Conservation (phyloP, 2,113 vertebrate species). For the Elachura formosa region DNA sequence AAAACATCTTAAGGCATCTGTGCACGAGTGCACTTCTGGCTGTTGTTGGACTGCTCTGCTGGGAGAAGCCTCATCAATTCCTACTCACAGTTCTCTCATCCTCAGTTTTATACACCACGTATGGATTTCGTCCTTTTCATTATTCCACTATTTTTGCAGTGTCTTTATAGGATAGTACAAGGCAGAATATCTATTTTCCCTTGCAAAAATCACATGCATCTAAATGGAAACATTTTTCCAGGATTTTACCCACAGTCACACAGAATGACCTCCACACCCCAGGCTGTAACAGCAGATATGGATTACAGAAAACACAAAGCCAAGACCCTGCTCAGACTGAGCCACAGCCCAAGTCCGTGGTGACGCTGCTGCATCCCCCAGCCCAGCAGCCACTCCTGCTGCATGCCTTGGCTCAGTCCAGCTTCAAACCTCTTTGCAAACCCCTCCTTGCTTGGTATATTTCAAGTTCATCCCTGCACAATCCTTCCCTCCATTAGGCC, state of each 20-base stretch:
- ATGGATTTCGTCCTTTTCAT: background rate
- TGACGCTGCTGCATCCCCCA: background rate
- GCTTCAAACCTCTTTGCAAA: background rate
- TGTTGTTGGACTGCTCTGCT: background rate
- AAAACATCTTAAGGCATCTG: background rate
- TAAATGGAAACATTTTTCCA: background rate
- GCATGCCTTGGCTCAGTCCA: background rate
- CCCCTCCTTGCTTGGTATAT: background rate
- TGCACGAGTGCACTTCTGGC: background rate
- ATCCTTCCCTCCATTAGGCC: constrained; percentile 9
- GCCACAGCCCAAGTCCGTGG: background rate
- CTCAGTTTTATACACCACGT: background rate
- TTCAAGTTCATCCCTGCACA: background rate
- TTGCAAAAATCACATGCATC: background rate
- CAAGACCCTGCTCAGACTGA: background rate
- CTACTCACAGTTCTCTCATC: background rate
- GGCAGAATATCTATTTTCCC: background rate
- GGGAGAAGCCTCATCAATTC: background rate
- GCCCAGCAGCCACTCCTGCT: background rate
- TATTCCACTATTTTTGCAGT: background rate
- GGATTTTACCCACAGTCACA: background rate
- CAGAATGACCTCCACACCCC: background rate
- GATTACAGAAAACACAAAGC: background rate
- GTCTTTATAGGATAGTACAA: background rate
- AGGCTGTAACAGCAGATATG: accelerated